Evolutionary conservation across 1,140 invertebrate genomes (phyloP).

Genomic region (Oryzaephilus surinamensis): DNA sequence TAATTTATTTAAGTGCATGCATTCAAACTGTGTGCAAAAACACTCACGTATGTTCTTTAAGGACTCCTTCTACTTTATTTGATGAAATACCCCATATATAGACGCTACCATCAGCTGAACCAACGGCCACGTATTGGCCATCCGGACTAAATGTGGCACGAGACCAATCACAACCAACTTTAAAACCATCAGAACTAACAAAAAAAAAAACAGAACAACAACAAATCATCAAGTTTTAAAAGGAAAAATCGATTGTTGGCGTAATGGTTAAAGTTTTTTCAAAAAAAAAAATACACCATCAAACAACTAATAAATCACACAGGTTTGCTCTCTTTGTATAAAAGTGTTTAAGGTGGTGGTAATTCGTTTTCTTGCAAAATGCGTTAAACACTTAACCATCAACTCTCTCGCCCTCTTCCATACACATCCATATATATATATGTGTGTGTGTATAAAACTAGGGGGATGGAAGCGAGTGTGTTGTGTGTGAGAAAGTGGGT

Average conservation of each 20-base stretch:
- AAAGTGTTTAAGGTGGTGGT: constrained; percentile 4
- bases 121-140: constrained; percentile 77
- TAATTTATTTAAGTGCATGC: no score
- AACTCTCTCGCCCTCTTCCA: not conserved
- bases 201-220: constrained; percentile 8
- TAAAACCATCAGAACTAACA: constrained; percentile 84
- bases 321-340: not conserved
- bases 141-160: constrained; percentile 87
- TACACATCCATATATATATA: not conserved
- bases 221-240: constrained; percentile 3
- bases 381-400: constrained; percentile 15
- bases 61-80: constrained; percentile 64
- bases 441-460: not conserved
- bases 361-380: constrained; percentile 15
- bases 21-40: not conserved
- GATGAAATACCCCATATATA: constrained; percentile 84
- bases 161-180: constrained; percentile 89
- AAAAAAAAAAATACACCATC: constrained; percentile 13
- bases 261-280: constrained; percentile 15
- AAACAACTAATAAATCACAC: constrained; percentile 16
- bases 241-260: constrained; percentile 12
- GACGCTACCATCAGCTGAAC: constrained; percentile 80
- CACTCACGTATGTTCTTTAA: constrained; percentile 85
- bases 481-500: constrained; percentile 15
- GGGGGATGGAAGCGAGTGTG: not conserved